Base-by-base conservation (phyloP, 1,140 invertebrate species). In the Eriosoma lanigerum region DNA sequence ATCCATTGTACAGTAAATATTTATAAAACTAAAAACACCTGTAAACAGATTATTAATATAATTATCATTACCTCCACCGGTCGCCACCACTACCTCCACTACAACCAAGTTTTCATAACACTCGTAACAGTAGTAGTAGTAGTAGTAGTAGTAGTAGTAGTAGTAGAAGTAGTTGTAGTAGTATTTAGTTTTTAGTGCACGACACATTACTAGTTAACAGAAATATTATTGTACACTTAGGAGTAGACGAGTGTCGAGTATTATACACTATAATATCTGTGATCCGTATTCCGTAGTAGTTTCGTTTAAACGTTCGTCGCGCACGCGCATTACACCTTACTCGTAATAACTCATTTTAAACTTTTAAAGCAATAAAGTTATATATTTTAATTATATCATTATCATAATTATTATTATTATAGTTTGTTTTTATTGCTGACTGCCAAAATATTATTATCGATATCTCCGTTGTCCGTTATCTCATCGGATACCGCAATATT, bases 271-370 rank as follows among this genome's bases (percentile, higher is more conserved):
- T n/a, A n/a, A n/a, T n/a, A n/a, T n/a, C n/a, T n/a, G n/a, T n/a
- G n/a, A n/a, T n/a, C n/a, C n/a, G n/a, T n/a, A n/a, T n/a, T n/a
- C n/a, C n/a, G n/a, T 38, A 38, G 32, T 24, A 72, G 68, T 72
- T 29, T 29, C 68, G 68, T 52, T 72, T 52, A 17, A 46, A 46
- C 68, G 68, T 29, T 19, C 68, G 46, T 29, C 26, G 46, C 68
- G 68, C 48, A 52, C 68, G 68, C 48, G 68, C 52, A n/a, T n/a
- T n/a, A n/a, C n/a, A n/a, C n/a, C n/a, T n/a, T n/a, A n/a, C n/a
- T n/a, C n/a, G n/a, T n/a, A n/a, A n/a, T n/a, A n/a, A 72, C 46
- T 21, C 0, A 12, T 48, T 48, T 46, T 8, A 0, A 24, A n/a
- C n/a, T n/a, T n/a, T n/a, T n/a, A n/a, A n/a, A n/a, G n/a, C n/a